These are phyloP conservation scores for Cepaea hortensis DNA, from an alignment of 2,888 invertebrate species.

Conservation along the genomic window DNA sequence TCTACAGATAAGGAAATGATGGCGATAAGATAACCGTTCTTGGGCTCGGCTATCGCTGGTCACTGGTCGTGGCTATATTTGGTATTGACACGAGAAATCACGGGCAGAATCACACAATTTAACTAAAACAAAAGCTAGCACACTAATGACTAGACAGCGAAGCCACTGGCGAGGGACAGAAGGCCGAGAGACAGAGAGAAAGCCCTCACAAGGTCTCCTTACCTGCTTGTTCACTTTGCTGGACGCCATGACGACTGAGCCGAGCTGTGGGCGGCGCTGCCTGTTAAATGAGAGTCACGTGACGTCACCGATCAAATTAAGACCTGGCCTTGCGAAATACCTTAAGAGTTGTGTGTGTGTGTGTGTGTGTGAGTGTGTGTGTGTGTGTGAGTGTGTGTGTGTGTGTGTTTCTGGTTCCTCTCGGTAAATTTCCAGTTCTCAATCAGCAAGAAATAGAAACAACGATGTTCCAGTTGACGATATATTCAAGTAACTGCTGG, in stretches of 20 bases:
- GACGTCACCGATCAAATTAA: conserved; percentile 5
- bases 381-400: too few species aligned
- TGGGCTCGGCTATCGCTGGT: too few species aligned
- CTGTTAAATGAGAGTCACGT: background rate
- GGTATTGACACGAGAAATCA: background rate
- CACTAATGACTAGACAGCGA: background rate
- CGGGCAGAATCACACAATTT: background rate
- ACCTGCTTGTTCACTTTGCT: conserved; percentile 47
- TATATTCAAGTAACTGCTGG: too few species aligned
- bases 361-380: too few species aligned
- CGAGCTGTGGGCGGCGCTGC: conserved; percentile 19
- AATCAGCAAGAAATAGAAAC: too few species aligned
- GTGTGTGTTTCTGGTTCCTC: too few species aligned
- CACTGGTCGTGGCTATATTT: background rate
- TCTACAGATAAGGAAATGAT: background rate
- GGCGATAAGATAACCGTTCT: background rate
- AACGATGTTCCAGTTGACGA: too few species aligned
- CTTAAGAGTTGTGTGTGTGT: background rate
- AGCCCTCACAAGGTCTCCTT: conserved; percentile 17
- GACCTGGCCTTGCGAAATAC: background rate
- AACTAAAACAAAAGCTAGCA: background rate
- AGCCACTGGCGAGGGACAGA: background rate
- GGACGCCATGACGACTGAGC: conserved; percentile 34
- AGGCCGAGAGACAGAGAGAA: background rate
- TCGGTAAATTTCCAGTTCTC: too few species aligned